Evolutionary conservation across 2,888 invertebrate species (phyloP), one percentile per base, ranked within the genome.

Genomic region (Alsophila aescularia): DNA sequence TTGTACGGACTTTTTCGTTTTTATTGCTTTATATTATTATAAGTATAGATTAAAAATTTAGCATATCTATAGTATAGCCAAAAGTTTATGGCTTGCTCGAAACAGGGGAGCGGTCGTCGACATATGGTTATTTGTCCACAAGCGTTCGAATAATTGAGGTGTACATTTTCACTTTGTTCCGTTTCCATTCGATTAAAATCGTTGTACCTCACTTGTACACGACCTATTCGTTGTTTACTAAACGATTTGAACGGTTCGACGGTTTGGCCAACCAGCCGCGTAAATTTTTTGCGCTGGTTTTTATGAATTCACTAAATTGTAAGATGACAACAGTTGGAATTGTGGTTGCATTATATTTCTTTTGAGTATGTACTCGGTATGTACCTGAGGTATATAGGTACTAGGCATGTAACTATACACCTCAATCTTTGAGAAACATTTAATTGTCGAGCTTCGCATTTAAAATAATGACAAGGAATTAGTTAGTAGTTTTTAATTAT

Each of bases 151-250:
- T 90, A 90, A 90, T 90, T 90, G 90, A 90, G 90, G 90, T 90
- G 90, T 90, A 88, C 90, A 90, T 90, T 90, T 90, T 90, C 90
- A 90, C 90, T 90, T 90, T 90, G 90, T 89, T 88, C 90, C 85
- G 87, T 89, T 89, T 90, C 90, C 90, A 89, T 88, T 90, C 90
- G 90, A 90, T 90, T 90, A 90, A 90, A 89, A 90, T 83, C 83
- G 88, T 83, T 87, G 88, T 89, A 90, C 88, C 84, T 80, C 89
- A 83, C 85, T 85, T 87, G 87, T 89, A 88, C 79, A 81, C 83
- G 77, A 84, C 85, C 88, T 87, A 87, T 88, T 88, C 89, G 87
- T 85, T 83, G 87, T 87, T 90, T 90, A 90, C 90, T 90, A 90
- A 90, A 88, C 90, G 90, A 90, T 90, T 90, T 89, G 87, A 82